phyloP scores from a whole-genome alignment of 2,888 invertebrate genomes.

The Ormyrus nitidulus region DNA sequence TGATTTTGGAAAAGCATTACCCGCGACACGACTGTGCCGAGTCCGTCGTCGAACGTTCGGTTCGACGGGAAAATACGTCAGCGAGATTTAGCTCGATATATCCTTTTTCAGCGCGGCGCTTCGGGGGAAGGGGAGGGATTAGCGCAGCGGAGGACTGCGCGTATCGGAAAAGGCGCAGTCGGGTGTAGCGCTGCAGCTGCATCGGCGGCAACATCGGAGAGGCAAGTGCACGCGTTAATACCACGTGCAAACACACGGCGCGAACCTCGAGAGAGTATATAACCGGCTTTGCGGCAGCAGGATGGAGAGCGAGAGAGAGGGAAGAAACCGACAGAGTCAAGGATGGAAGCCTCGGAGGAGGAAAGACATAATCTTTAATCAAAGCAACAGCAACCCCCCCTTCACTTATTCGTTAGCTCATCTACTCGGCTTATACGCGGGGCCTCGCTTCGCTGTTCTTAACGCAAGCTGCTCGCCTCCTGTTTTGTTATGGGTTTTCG shows the following conservation, averaged over 20 bases:
- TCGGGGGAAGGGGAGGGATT: not conserved
- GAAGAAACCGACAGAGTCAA: conserved; percentile 29
- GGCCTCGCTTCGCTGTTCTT: not conserved
- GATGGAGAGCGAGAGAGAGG: not conserved
- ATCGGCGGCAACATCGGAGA: too few relatives aligned
- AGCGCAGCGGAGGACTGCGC: not conserved
- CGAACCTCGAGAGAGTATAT: too few relatives aligned
- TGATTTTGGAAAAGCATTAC: too few relatives aligned
- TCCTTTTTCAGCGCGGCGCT: not conserved
- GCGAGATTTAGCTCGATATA: not conserved
- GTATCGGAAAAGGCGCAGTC: not conserved
- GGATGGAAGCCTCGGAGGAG: not conserved
- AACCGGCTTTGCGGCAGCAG: too few relatives aligned
- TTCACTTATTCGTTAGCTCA: conserved; percentile 51
- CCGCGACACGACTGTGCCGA: too few relatives aligned
- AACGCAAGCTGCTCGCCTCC: not conserved
- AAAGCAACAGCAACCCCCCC: conserved; percentile 52
- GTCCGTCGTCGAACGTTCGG: too few relatives aligned
- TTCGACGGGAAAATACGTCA: not conserved
- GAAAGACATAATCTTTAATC: conserved; percentile 60
- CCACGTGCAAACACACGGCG: conserved; percentile 33
- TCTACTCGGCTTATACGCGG: conserved; percentile 19
- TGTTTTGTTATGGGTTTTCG: not conserved
- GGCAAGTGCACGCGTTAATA: conserved; percentile 25
- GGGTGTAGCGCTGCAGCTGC: too few relatives aligned